These are phyloP conservation scores for Tipula vernalis DNA, from an alignment of 2,888 invertebrate genomes.

Conservation along the genomic window DNA sequence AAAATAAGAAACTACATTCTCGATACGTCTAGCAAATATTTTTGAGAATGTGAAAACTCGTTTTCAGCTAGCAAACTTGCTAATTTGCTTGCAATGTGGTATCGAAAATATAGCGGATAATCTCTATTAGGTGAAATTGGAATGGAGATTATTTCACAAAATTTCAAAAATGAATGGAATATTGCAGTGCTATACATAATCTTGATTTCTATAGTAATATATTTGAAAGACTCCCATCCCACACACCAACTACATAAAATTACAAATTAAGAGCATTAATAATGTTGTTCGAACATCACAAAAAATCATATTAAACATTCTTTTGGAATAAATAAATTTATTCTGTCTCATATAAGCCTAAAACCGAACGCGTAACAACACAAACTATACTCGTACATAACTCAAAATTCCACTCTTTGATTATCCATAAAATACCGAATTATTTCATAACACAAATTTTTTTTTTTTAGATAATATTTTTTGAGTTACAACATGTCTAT, in stretches of 20 bases:
- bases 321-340: not conserved
- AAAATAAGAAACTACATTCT: too few species aligned
- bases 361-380: not conserved
- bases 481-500: not conserved
- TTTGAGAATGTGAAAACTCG: too few species aligned
- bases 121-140: too few species aligned
- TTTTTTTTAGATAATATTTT: too few species aligned
- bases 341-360: not conserved
- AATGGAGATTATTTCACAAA: too few species aligned
- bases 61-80: too few species aligned
- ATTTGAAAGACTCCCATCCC: not conserved
- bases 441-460: not conserved
- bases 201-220: too few species aligned
- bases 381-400: not conserved
- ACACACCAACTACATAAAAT: not conserved
- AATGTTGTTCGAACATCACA: not conserved
- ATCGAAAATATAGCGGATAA: too few species aligned
- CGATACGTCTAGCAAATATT: too few species aligned
- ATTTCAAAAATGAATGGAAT: too few species aligned
- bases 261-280: not conserved
- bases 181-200: too few species aligned
- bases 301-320: not conserved
- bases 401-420: not conserved
- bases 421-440: not conserved
- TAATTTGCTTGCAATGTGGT: too few species aligned